These are phyloP conservation scores for Drosophila mojavensis DNA, from an alignment of 1,140 invertebrate genomes.

Conservation along the genomic window DNA sequence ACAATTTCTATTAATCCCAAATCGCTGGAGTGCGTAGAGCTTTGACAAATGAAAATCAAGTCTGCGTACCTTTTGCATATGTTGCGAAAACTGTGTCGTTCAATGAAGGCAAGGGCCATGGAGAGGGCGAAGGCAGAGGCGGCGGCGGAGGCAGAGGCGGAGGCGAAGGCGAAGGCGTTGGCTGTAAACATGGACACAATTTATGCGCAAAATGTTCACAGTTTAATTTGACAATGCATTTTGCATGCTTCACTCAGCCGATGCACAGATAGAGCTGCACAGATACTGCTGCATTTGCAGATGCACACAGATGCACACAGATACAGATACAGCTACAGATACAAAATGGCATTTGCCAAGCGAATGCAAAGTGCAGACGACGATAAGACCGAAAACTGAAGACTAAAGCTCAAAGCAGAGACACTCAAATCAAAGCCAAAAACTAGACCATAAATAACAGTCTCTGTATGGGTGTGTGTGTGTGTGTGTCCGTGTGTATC, in stretches of 20 bases:
- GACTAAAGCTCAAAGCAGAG: conserved; percentile 26
- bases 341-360: conserved; percentile 22
- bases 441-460: conserved; percentile 43
- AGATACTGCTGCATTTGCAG: conserved; percentile 35
- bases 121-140: neutral
- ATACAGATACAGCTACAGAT: conserved; percentile 22
- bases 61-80: conserved; percentile 1
- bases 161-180: conserved; percentile 2
- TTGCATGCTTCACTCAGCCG: conserved; percentile 10
- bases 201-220: conserved; percentile 42
- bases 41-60: neutral
- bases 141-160: neutral
- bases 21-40: neutral
- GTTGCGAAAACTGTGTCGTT: neutral
- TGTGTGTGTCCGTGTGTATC: conserved; percentile 14
- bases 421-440: conserved; percentile 36
- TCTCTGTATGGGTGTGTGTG: conserved; percentile 6
- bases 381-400: conserved; percentile 24
- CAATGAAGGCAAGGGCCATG: neutral
- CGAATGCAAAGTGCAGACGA: conserved; percentile 14
- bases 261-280: conserved; percentile 5
- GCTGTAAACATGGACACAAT: conserved; percentile 24
- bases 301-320: conserved; percentile 7
- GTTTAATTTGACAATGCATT: conserved; percentile 40
- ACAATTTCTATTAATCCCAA: neutral